Evolutionary conservation across 2,888 invertebrate species (phyloP), one percentile per base, ranked within the genome.

Genomic region (Scaptomyza parva): DNA sequence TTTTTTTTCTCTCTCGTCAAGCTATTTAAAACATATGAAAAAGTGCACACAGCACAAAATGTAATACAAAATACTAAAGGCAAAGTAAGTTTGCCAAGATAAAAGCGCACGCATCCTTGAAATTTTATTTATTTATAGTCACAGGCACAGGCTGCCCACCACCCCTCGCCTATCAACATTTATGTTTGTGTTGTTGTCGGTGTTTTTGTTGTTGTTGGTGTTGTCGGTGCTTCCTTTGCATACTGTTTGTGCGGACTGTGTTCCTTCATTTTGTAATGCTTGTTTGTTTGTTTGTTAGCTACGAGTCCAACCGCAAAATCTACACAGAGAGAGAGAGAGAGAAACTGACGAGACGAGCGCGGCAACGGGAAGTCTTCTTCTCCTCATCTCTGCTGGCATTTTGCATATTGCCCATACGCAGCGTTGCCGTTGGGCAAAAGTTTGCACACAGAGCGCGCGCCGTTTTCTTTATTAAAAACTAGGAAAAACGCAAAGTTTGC

Each of bases 401-500:
- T 86, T 82, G 82, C 83, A 81, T 83, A 86, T 86, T 86, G 85
- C 85, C 85, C 86, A 83, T 87, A 87, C 87, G 83, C 85, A 83
- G 62, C 58, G 85, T 81, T 72, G 84, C 74, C 74, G 86, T 57
- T 71, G 76, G 85, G 65, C 67, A 74, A 81, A 82, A 86, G 75
- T 83, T 86, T 84, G 68, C 82, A 58, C 12, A 62, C n/a, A n/a
- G n/a, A n/a, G n/a, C n/a, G 61, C 62, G 65, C 83, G 76, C 63
- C 83, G 81, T 84, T 85, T 85, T 87, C 83, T 84, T 84, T 84
- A 84, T 84, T 84, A 84, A 84, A 84, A 84, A 84, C 76, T 84
- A 78, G 71, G 63, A 65, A 84, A 76, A 86, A 72, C 61, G 68
- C 64, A 80, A 79, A 77, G 66, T 84, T 82, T 75, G 40, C 71